phyloP scores from a whole-genome alignment of 2,113 vertebrate species.

The Labrus mixtus region DNA sequence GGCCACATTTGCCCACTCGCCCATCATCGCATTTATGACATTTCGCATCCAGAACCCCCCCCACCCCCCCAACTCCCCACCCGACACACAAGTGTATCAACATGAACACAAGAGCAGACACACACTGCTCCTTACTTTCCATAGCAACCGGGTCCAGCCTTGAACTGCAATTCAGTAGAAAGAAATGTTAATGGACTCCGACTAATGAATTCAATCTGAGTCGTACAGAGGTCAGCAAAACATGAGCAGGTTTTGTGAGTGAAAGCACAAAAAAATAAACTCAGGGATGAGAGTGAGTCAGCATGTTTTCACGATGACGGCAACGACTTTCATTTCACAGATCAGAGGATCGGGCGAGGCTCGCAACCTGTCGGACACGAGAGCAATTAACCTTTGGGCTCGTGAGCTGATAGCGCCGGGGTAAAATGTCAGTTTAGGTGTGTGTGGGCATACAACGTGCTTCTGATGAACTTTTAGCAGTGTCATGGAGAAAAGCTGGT shows the following conservation, averaged over 20 bases:
- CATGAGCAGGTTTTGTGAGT: background rate
- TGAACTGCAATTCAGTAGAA: background rate
- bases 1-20: slow-evolving; percentile 41
- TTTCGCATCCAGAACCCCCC: slow-evolving; percentile 36
- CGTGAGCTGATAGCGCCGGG: slow-evolving; percentile 32
- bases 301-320: slow-evolving; percentile 48
- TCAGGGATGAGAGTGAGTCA: slow-evolving; percentile 37
- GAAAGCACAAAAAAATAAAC: background rate
- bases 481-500: slow-evolving; percentile 8
- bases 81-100: background rate
- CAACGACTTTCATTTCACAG: slow-evolving; percentile 70
- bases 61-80: too few relatives aligned
- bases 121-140: slow-evolving; percentile 11
- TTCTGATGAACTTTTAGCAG: slow-evolving; percentile 39
- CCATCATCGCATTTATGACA: slow-evolving; percentile 67
- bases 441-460: slow-evolving; percentile 17
- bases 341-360: slow-evolving; percentile 51
- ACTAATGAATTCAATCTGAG: slow-evolving; percentile 1
- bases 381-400: slow-evolving; percentile 76
- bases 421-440: slow-evolving; percentile 53
- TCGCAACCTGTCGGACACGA: slow-evolving; percentile 46
- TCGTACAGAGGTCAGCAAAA: slow-evolving; percentile 19
- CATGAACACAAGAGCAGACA: slow-evolving; percentile 6
- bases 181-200: slow-evolving; percentile 12
- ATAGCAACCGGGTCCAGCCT: slow-evolving; percentile 32